Evolutionary conservation across 2,888 invertebrate genomes (phyloP).

Genomic region (Nemotelus pantherinus): DNA sequence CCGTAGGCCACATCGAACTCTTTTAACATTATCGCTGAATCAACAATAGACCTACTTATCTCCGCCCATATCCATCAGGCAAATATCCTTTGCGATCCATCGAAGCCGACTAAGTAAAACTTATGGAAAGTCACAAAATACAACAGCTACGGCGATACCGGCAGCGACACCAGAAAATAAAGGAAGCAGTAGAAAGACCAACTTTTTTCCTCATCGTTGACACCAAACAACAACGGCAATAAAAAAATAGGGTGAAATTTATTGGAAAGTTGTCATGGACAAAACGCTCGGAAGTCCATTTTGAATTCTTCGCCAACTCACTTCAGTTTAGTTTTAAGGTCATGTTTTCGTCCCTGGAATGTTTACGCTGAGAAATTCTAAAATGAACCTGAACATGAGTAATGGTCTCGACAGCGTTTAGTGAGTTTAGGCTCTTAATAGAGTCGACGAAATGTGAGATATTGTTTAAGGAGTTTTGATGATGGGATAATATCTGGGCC

Average conservation of each 20-base stretch:
- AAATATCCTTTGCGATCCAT: conserved; percentile 29
- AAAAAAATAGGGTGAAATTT: neutral
- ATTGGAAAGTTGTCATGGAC: conserved; percentile 25
- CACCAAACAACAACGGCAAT: neutral
- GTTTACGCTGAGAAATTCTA: too few relatives aligned
- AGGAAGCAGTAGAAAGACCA: neutral
- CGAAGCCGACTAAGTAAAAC: neutral
- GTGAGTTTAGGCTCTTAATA: too few relatives aligned
- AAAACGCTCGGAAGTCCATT: neutral
- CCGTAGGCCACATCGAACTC: neutral
- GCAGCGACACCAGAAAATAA: neutral
- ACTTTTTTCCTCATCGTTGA: neutral
- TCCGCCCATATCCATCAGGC: neutral
- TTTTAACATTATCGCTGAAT: neutral
- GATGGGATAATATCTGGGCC: too few relatives aligned
- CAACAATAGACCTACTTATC: conserved; percentile 21
- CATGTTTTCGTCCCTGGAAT: too few relatives aligned
- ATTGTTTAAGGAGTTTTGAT: too few relatives aligned
- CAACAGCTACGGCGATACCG: neutral
- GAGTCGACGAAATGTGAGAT: too few relatives aligned
- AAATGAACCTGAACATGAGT: too few relatives aligned
- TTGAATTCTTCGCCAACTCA: neutral
- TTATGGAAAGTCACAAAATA: neutral
- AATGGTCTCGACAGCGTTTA: too few relatives aligned
- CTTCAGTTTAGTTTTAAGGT: too few relatives aligned